Percentiles rank a stretch among this genome's conserved stretches.
phyloP scores from a whole-genome alignment of 1,140 invertebrate genomes.

The Neomicropteryx cornuta region DNA sequence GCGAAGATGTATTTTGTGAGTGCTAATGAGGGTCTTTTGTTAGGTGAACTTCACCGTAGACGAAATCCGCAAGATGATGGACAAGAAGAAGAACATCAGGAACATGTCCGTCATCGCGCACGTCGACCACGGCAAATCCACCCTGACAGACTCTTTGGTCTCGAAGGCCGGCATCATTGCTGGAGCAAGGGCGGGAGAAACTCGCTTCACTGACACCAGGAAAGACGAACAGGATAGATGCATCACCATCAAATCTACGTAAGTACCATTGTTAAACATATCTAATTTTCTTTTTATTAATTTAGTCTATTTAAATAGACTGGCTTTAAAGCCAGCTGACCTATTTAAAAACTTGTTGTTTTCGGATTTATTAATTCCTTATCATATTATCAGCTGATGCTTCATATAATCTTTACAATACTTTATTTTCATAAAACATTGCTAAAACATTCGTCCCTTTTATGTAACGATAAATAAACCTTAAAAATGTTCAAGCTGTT shows the following conservation, averaged over 20 bases:
- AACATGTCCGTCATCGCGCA: constrained; percentile 99
- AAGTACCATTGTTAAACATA: constrained; percentile 35
- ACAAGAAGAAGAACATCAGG: constrained; percentile 98
- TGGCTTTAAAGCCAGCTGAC: too few relatives aligned
- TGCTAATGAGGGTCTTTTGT: constrained; percentile 32
- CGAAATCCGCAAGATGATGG: constrained; percentile 99
- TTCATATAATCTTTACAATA: too few relatives aligned
- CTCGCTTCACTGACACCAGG: constrained; percentile 96
- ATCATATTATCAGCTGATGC: too few relatives aligned
- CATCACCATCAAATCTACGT: constrained; percentile 99
- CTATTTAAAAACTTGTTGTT: too few relatives aligned
- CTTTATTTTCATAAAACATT: too few relatives aligned
- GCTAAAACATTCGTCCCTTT: too few relatives aligned
- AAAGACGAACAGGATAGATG: constrained; percentile 99
- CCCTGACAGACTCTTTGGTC: constrained; percentile 96
- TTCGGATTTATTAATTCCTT: too few relatives aligned
- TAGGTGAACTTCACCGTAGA: constrained; percentile 99
- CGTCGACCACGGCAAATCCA: constrained; percentile 99
- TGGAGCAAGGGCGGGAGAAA: constrained; percentile 95
- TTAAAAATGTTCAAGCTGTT: too few relatives aligned
- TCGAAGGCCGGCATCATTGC: constrained; percentile 99
- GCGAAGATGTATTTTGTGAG: constrained; percentile 20
- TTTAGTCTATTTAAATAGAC: too few relatives aligned
- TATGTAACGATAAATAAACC: too few relatives aligned
- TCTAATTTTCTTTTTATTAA: too few relatives aligned